Evolutionary conservation across 2,888 invertebrate genomes (phyloP).

Genomic region (Uropetala carovei): DNA sequence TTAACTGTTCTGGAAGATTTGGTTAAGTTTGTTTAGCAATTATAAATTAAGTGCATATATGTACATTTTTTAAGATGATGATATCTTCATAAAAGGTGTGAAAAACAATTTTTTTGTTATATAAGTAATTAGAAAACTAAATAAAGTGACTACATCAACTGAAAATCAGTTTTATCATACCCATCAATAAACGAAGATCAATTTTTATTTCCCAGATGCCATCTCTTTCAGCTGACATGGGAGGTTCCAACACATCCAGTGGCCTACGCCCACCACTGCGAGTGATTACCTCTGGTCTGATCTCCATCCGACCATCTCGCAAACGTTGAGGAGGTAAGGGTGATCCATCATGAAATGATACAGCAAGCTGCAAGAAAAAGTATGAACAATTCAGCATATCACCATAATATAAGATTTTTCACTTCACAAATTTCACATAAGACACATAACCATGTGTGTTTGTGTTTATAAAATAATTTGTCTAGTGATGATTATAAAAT

Average conservation of each 20-base stretch:
- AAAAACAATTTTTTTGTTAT: too few relatives aligned
- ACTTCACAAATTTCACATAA: too few relatives aligned
- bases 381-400: not conserved
- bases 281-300: conserved; percentile 81
- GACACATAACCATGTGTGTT: too few relatives aligned
- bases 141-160: too few relatives aligned
- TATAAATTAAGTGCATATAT: too few relatives aligned
- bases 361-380: conserved; percentile 81
- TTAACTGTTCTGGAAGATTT: too few relatives aligned
- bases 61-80: too few relatives aligned
- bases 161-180: conserved; percentile 70
- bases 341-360: conserved; percentile 94
- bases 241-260: conserved; percentile 80
- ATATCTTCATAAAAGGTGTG: too few relatives aligned
- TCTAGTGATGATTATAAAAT: too few relatives aligned
- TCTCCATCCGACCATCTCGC: conserved; percentile 81
- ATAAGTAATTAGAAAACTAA: too few relatives aligned
- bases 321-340: conserved; percentile 82
- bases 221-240: conserved; percentile 81
- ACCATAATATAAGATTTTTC: not conserved
- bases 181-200: conserved; percentile 84
- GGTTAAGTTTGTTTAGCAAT: too few relatives aligned
- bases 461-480: too few relatives aligned
- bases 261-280: conserved; percentile 81
- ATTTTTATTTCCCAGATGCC: conserved; percentile 91